A percentile compares a stretch with the other conserved stretches of the same genome.
Conservation (phyloP, 1,140 invertebrate genomes). For the Apis laboriosa region DNA sequence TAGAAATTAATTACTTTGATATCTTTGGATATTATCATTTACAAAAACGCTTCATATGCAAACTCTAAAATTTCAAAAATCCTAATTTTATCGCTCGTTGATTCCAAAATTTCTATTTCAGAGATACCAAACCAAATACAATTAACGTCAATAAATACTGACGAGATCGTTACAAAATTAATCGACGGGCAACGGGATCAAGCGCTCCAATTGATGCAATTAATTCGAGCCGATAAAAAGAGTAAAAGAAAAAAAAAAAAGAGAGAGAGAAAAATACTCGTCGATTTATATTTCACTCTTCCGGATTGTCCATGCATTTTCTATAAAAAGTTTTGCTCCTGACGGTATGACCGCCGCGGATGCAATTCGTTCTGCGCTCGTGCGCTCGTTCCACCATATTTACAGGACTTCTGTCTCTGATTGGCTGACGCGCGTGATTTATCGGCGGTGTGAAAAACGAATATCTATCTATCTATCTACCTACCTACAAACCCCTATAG, state of each 20-base stretch:
- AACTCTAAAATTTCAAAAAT: not conserved
- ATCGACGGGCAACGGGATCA: not conserved
- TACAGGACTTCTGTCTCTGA: slow-evolving; percentile 41
- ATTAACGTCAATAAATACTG: not conserved
- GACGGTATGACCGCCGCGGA: slow-evolving; percentile 9
- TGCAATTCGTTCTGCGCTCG: slow-evolving; percentile 39
- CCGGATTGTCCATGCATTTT: not conserved
- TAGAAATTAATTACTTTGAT: too few species aligned
- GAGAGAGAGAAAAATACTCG: not conserved
- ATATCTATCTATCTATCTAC: slow-evolving; percentile 45
- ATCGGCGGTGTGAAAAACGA: slow-evolving; percentile 37
- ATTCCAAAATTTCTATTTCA: not conserved
- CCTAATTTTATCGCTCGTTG: not conserved
- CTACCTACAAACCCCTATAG: slow-evolving; percentile 4
- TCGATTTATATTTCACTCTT: slow-evolving; percentile 10
- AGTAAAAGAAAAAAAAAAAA: too few species aligned
- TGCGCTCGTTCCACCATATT: slow-evolving; percentile 39
- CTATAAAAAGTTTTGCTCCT: slow-evolving; percentile 12
- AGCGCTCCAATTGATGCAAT: slow-evolving; percentile 10
- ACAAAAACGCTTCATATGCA: too few species aligned
- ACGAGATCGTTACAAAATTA: not conserved
- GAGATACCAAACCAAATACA: not conserved
- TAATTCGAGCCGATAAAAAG: slow-evolving; percentile 10
- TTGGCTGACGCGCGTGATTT: slow-evolving; percentile 48
- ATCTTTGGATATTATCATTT: too few species aligned